phyloP scores from a whole-genome alignment of 2,113 vertebrate species.

The Rhinogobius similis region DNA sequence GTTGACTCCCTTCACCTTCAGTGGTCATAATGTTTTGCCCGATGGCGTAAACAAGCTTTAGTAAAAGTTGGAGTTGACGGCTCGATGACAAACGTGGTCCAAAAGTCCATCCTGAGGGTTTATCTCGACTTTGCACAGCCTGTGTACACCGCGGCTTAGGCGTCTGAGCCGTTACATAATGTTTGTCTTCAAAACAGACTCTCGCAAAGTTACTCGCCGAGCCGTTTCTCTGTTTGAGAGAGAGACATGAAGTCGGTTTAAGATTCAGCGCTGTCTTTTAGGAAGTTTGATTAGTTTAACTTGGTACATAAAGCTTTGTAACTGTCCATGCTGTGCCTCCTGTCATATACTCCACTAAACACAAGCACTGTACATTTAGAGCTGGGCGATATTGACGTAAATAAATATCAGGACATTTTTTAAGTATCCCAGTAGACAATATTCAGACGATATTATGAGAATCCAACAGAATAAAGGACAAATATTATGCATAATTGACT shows the following conservation, averaged over 20 bases:
- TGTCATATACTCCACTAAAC: no score
- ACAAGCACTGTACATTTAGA: no score
- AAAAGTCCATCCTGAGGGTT: not conserved
- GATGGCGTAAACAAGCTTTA: not conserved
- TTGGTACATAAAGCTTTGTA: not conserved
- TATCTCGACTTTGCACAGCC: slow-evolving; percentile 9
- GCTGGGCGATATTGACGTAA: no score
- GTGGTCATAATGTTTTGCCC: not conserved
- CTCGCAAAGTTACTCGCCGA: not conserved
- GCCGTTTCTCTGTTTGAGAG: not conserved
- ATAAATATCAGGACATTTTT: no score
- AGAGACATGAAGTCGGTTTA: not conserved
- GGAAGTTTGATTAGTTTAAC: not conserved
- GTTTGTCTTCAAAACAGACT: slow-evolving; percentile 5
- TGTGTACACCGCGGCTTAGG: not conserved
- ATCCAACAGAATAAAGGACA: no score
- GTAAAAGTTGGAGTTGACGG: no score
- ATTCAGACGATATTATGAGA: no score
- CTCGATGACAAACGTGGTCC: not conserved
- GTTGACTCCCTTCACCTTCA: not conserved
- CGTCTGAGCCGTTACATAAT: not conserved
- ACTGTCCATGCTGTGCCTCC: no score
- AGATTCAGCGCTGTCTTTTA: not conserved
- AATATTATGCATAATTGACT: no score
- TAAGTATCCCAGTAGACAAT: no score